phyloP scores from a whole-genome alignment of 1,140 invertebrate species.

The Drosophila suzukii region DNA sequence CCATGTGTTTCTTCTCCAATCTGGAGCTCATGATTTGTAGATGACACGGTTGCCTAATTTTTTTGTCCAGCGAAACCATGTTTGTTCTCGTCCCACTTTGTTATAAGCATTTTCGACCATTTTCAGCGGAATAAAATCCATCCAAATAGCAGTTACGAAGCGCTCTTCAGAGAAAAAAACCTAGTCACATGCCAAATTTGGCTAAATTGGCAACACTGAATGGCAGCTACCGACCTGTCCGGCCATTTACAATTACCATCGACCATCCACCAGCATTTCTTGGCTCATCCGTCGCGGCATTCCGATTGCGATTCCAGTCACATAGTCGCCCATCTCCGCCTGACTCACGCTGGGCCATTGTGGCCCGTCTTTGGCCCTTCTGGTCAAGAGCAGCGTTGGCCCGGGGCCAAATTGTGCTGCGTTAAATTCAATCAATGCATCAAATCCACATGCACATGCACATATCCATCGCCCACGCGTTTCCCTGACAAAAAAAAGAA shows the following conservation, averaged over 20 bases:
- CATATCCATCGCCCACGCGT: constrained; percentile 54
- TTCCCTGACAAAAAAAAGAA: constrained; percentile 3
- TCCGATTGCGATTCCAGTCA: constrained; percentile 59
- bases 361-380: constrained; percentile 39
- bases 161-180: constrained; percentile 21
- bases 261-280: constrained; percentile 13
- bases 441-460: constrained; percentile 47
- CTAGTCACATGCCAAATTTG: constrained; percentile 48
- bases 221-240: constrained; percentile 44
- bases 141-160: constrained; percentile 5
- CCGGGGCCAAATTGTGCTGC: constrained; percentile 41
- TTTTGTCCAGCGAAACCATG: background rate
- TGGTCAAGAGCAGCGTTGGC: constrained; percentile 36
- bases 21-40: background rate
- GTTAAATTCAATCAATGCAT: constrained; percentile 80
- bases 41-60: constrained; percentile 1
- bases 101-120: constrained; percentile 9
- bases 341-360: constrained; percentile 69
- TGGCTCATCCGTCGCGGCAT: constrained; percentile 36
- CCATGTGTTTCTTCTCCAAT: background rate
- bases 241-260: constrained; percentile 54
- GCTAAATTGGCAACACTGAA: constrained; percentile 56
- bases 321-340: constrained; percentile 53
- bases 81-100: constrained; percentile 18
- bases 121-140: constrained; percentile 7